Percentiles rank a stretch among this genome's conserved stretches.
Conservation (phyloP, 2,797 vertebrate genomes). For the Erethizon dorsatum region DNA sequence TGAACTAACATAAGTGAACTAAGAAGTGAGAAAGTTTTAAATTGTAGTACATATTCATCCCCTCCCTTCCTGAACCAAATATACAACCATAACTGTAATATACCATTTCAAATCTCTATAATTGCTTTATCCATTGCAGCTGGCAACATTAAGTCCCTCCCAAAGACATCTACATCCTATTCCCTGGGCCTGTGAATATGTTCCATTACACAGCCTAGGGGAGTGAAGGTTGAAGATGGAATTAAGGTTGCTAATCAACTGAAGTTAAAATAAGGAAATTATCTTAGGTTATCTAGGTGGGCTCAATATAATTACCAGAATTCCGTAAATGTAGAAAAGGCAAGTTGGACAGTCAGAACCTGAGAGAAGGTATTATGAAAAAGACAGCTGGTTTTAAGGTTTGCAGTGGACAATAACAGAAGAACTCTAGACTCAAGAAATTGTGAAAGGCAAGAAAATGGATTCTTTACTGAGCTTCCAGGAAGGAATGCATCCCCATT, state of each 20-base stretch:
- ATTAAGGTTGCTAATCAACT: background rate
- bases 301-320: background rate
- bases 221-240: background rate
- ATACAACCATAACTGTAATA: background rate
- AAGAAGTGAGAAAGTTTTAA: background rate
- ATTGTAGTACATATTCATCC: background rate
- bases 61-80: background rate
- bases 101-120: background rate
- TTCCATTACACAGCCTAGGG: background rate
- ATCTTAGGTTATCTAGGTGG: background rate
- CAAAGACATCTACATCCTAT: background rate
- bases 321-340: background rate
- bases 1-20: background rate
- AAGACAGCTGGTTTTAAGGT: background rate
- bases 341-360: background rate
- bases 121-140: background rate
- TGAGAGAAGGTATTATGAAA: background rate
- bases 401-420: background rate
- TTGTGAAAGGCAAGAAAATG: background rate
- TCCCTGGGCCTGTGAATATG: background rate
- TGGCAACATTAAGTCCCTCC: background rate
- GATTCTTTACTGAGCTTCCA: background rate
- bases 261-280: conserved; percentile 16
- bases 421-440: background rate
- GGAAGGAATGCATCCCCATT: background rate